These are phyloP conservation scores for Synanthedon tipuliformis DNA, from an alignment of 2,888 invertebrate genomes.

Conservation along the genomic window DNA sequence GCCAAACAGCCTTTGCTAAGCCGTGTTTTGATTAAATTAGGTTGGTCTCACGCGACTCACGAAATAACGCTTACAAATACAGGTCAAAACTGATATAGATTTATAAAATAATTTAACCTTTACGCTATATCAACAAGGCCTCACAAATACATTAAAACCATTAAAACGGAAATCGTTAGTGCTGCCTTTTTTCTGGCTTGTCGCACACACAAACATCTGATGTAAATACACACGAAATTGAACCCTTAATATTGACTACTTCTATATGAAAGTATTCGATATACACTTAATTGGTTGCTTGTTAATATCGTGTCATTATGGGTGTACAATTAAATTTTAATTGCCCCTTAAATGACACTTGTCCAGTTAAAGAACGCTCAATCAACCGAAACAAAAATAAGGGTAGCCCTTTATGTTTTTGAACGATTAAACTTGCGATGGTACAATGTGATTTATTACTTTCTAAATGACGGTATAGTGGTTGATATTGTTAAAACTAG, in stretches of 20 bases:
- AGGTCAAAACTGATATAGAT: slow-evolving; percentile 36
- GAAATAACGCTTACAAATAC: slow-evolving; percentile 38
- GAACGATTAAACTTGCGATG: neutral
- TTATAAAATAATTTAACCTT: slow-evolving; percentile 10
- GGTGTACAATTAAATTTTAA: neutral
- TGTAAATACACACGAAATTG: slow-evolving; percentile 1
- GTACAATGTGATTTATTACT: slow-evolving; percentile 18
- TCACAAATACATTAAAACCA: slow-evolving; percentile 7
- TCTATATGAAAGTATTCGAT: neutral
- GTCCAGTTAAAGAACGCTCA: neutral
- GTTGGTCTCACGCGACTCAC: slow-evolving; percentile 56
- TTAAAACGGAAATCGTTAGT: slow-evolving; percentile 4
- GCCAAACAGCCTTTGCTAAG: slow-evolving; percentile 58
- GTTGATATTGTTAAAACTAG: slow-evolving; percentile 25
- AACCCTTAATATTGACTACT: neutral
- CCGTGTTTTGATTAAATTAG: slow-evolving; percentile 65
- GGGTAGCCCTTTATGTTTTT: neutral
- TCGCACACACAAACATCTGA: neutral
- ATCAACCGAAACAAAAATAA: neutral
- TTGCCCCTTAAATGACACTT: neutral
- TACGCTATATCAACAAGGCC: slow-evolving; percentile 10
- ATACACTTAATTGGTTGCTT: neutral
- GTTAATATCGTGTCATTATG: neutral
- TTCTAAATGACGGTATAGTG: slow-evolving; percentile 23
- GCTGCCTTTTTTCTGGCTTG: neutral